Evolutionary conservation across 2,888 invertebrate species (phyloP), one percentile per base, ranked within the genome.

Genomic region (Calameuta filiformis): DNA sequence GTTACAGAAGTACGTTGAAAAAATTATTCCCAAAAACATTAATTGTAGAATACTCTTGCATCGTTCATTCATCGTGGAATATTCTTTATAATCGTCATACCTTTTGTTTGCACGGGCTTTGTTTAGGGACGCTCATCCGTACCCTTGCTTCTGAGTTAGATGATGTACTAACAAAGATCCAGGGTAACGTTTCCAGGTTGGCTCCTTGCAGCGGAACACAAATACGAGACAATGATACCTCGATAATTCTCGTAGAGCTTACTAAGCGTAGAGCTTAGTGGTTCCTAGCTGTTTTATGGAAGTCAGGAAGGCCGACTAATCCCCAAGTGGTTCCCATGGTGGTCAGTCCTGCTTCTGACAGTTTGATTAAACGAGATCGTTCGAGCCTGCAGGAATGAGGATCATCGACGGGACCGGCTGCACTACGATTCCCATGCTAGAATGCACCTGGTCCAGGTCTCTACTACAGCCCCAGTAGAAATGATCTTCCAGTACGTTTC

Each of bases 401-500:
- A 73, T 77, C 77, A 76, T 76, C 73, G 35, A 35, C n/a, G 56
- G 56, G 68, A 33, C 15, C 68, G 35, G 34, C 37, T 40, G 31
- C 15, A 35, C 68, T 69, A 23, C 34, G 73, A 76, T 78, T 76
- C 76, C 76, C 76, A 76, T 23, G 68, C 76, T 76, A 73, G 33
- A 81, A 82, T 82, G 83, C 85, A 85, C 83, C 84, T 84, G 85
- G 85, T 79, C 78, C 75, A 31, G 73, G 73, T 73, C 35, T 73
- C 34, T 31, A 75, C 33, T 35, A 71, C 11, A 35, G 12, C 68
- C 35, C 68, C 73, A 40, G 77, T 35, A 79, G 35, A 79, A 76
- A 69, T 76, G 73, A 79, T 81, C 79, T 73, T 68, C 73, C 76
- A 69, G 69, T 75, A 73, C 68, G 75, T 68, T 77, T 76, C 75